Evolutionary conservation across 2,888 invertebrate genomes (phyloP).

Genomic region (Allacma fusca): DNA sequence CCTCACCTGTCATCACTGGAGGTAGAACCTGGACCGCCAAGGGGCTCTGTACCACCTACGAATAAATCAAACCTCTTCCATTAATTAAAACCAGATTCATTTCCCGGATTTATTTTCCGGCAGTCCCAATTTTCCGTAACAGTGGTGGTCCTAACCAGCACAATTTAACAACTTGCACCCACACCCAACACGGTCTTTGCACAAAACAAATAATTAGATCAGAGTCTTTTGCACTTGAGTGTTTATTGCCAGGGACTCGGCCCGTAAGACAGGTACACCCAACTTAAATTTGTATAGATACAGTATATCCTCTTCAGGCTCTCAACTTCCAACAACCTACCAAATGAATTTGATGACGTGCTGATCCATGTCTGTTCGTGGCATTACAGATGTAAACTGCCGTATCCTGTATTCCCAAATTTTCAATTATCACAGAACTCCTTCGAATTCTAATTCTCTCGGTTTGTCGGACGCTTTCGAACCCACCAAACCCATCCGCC

Average conservation of each 20-base stretch:
- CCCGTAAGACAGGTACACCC: no score
- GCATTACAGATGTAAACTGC: conserved; percentile 64
- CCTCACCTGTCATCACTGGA: conserved; percentile 52
- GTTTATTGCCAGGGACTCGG: no score
- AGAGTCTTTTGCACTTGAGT: neutral
- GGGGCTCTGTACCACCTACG: conserved; percentile 62
- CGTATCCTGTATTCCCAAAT: conserved; percentile 60
- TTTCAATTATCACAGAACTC: conserved; percentile 64
- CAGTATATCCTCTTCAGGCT: no score
- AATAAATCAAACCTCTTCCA: neutral
- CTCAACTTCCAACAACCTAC: conserved; percentile 14
- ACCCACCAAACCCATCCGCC: conserved; percentile 75
- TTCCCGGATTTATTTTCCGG: neutral
- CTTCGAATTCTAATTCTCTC: conserved; percentile 62
- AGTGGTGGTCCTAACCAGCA: neutral
- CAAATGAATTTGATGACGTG: conserved; percentile 55
- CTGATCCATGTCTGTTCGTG: conserved; percentile 63
- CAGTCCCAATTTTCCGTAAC: neutral
- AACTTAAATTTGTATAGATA: no score
- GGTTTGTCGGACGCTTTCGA: conserved; percentile 64
- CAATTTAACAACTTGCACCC: neutral
- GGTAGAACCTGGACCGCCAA: conserved; percentile 57
- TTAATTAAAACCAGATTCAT: conserved; percentile 4
- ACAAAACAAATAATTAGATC: neutral
- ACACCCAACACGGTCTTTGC: neutral